phyloP scores from a whole-genome alignment of 2,888 invertebrate genomes.

The Scelioninae gen. 2 region DNA sequence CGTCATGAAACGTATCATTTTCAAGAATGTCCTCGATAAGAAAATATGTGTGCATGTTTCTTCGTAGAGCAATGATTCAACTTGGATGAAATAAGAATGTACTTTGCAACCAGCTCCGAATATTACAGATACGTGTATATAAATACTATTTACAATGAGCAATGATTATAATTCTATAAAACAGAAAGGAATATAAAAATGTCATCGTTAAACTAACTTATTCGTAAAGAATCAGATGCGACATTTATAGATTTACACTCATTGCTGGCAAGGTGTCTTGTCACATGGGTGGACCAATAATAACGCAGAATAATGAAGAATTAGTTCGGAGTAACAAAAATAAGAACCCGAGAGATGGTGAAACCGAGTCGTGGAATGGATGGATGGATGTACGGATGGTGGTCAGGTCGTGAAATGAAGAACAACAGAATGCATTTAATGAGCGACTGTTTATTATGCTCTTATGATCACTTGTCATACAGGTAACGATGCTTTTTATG shows the following conservation, averaged over 20 bases:
- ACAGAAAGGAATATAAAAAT: slow-evolving; percentile 21
- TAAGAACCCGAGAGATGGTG: slow-evolving; percentile 37
- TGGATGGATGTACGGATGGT: slow-evolving; percentile 66
- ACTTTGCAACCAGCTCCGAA: slow-evolving; percentile 51
- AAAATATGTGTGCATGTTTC: slow-evolving; percentile 7
- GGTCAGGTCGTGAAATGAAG: slow-evolving; percentile 75
- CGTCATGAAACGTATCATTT: too few species aligned
- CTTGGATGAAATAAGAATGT: slow-evolving; percentile 19
- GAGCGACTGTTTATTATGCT: slow-evolving; percentile 76
- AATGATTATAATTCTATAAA: slow-evolving; percentile 51
- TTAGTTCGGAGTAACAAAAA: slow-evolving; percentile 23
- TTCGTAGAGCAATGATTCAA: background rate
- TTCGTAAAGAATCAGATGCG: too few species aligned
- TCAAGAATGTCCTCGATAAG: slow-evolving; percentile 25
- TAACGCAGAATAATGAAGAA: slow-evolving; percentile 34
- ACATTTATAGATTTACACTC: slow-evolving; percentile 42
- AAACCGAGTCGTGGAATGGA: slow-evolving; percentile 63
- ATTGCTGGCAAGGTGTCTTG: slow-evolving; percentile 35
- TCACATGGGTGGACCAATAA: slow-evolving; percentile 24
- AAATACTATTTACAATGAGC: slow-evolving; percentile 60
- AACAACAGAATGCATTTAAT: slow-evolving; percentile 76
- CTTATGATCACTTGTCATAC: slow-evolving; percentile 76
- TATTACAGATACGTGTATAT: slow-evolving; percentile 55
- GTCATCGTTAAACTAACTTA: too few species aligned
- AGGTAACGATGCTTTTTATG: slow-evolving; percentile 76